Percentiles rank a stretch among this genome's conserved stretches.
These are phyloP conservation scores for Malaclemys terrapin DNA, from an alignment of 2,113 vertebrate genomes.

Conservation along the genomic window DNA sequence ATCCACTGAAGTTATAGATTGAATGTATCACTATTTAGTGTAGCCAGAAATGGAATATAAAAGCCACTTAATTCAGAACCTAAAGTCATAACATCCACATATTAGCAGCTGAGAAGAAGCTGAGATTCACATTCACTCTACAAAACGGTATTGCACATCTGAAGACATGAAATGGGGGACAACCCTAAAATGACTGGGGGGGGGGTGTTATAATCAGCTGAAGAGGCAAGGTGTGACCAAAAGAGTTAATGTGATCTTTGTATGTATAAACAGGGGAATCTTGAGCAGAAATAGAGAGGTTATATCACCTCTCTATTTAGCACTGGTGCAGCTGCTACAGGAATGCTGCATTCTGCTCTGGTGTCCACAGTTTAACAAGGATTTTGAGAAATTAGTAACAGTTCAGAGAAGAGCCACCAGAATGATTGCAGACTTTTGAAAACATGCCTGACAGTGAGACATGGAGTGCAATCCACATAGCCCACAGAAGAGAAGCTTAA, in stretches of 20 bases:
- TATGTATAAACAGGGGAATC: not conserved
- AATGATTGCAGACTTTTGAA: not conserved
- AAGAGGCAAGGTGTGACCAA: not conserved
- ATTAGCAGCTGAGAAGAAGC: constrained; percentile 47
- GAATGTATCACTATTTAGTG: constrained; percentile 29
- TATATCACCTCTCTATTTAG: not conserved
- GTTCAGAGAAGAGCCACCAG: not conserved
- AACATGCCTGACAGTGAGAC: not conserved
- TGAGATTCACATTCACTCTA: not conserved
- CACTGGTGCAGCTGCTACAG: not conserved
- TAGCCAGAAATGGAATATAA: constrained; percentile 51
- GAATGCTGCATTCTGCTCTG: not conserved
- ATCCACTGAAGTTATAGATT: not conserved
- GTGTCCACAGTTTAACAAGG: not conserved
- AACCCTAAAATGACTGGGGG: not conserved
- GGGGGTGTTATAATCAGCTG: not conserved
- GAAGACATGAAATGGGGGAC: not conserved
- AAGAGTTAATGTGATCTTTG: not conserved
- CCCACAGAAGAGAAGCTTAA: not conserved
- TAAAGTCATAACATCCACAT: constrained; percentile 55
- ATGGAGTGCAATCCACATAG: not conserved
- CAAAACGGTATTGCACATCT: not conserved
- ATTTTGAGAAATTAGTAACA: not conserved
- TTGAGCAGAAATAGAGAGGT: not conserved
- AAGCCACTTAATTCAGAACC: constrained; percentile 54